Conservation (phyloP, 2,797 vertebrate genomes). For the Distichodus sexfasciatus region DNA sequence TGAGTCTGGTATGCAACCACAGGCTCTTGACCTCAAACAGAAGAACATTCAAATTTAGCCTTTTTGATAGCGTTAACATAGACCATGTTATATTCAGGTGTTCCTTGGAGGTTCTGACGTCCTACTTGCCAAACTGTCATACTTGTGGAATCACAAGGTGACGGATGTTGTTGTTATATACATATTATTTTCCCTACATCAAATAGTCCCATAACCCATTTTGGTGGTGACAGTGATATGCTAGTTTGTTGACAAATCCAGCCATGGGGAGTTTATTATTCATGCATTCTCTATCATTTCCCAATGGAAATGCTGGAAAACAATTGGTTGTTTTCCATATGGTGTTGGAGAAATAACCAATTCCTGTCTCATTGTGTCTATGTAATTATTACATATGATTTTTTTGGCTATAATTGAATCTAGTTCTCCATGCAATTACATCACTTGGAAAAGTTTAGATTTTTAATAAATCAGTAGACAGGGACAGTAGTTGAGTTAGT, state of each 20-base stretch:
- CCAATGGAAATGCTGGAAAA: background rate
- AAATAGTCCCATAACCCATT: background rate
- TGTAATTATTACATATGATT: too few species aligned
- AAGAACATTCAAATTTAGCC: background rate
- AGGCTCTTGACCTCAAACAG: background rate
- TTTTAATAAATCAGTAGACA: too few species aligned
- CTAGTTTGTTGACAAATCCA: slow-evolving; percentile 10
- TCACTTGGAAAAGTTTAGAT: too few species aligned
- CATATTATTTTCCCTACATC: slow-evolving; percentile 3
- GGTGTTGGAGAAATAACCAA: too few species aligned
- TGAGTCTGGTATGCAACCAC: background rate
- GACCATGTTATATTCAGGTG: background rate
- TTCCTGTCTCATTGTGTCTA: too few species aligned
- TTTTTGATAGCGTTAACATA: background rate
- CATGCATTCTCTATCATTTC: background rate
- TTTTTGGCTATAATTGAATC: too few species aligned
- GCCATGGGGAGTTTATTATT: background rate
- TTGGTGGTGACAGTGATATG: slow-evolving; percentile 11
- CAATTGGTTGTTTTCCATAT: background rate
- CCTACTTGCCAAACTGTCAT: slow-evolving; percentile 6
- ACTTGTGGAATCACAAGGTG: background rate
- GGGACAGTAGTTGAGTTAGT: too few species aligned
- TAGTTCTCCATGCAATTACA: too few species aligned
- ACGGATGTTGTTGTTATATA: background rate
- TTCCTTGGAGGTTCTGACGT: slow-evolving; percentile 2